phyloP scores from a whole-genome alignment of 2,797 vertebrate genomes.

The Molossus alvarezi region DNA sequence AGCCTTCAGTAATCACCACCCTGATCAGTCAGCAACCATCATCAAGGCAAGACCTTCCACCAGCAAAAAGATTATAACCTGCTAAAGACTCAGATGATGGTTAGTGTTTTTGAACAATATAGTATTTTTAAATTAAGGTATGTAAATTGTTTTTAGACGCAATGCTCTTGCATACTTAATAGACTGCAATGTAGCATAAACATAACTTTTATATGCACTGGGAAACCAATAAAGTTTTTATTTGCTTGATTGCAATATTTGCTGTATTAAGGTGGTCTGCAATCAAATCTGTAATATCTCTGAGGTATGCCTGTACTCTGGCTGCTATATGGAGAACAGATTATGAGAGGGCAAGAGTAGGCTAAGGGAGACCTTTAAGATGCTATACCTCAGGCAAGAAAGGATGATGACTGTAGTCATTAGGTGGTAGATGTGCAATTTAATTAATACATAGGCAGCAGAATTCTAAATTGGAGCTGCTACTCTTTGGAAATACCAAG shows the following conservation, averaged over 20 bases:
- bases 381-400: background rate
- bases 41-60: background rate
- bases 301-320: background rate
- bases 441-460: background rate
- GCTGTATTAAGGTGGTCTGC: background rate
- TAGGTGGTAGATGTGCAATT: background rate
- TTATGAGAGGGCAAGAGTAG: background rate
- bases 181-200: background rate
- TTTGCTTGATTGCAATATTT: background rate
- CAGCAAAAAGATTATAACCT: background rate
- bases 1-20: background rate
- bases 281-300: background rate
- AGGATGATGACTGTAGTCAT: background rate
- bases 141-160: background rate
- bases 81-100: background rate
- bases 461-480: background rate
- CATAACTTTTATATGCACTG: background rate
- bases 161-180: background rate
- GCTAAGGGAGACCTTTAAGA: background rate
- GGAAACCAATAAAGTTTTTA: background rate
- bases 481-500: slow-evolving; percentile 7
- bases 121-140: background rate
- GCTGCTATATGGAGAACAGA: background rate
- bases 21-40: background rate
- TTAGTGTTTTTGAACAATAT: background rate